Evolutionary conservation across 2,113 vertebrate species (phyloP).

Genomic region (Anthoscopus minutus): DNA sequence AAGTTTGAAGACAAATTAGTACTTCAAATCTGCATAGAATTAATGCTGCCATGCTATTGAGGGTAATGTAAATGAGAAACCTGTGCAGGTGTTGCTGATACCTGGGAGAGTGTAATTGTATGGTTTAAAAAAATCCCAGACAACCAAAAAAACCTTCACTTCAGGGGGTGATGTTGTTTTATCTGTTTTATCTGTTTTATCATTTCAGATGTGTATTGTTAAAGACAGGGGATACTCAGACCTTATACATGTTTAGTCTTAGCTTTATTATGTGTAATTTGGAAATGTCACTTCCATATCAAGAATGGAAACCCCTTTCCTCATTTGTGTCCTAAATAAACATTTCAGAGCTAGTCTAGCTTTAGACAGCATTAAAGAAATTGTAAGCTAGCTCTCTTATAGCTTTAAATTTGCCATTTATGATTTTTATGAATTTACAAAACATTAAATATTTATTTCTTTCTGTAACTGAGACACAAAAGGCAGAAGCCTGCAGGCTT

Average conservation of each 20-base stretch:
- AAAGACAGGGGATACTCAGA: background rate
- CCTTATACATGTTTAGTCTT: background rate
- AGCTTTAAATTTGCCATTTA: background rate
- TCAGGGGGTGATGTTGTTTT: background rate
- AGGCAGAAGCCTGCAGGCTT: background rate
- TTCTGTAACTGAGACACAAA: background rate
- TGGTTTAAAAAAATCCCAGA: background rate
- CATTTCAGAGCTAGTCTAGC: background rate
- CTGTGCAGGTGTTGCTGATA: background rate
- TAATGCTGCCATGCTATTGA: background rate
- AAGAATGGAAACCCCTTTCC: background rate
- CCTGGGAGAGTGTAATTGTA: background rate
- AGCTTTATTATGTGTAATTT: background rate
- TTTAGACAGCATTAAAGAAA: background rate
- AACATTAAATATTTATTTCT: background rate
- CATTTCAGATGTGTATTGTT: background rate
- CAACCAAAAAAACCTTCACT: fast-evolving
- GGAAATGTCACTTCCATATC: background rate
- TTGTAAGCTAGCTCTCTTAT: background rate
- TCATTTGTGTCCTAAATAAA: background rate
- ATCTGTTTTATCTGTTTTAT: background rate
- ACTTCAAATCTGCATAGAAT: background rate
- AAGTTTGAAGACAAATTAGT: background rate
- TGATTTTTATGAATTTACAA: background rate
- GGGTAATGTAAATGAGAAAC: background rate